Evolutionary conservation across 2,797 vertebrate genomes (phyloP).

Genomic region (Manis javanica): DNA sequence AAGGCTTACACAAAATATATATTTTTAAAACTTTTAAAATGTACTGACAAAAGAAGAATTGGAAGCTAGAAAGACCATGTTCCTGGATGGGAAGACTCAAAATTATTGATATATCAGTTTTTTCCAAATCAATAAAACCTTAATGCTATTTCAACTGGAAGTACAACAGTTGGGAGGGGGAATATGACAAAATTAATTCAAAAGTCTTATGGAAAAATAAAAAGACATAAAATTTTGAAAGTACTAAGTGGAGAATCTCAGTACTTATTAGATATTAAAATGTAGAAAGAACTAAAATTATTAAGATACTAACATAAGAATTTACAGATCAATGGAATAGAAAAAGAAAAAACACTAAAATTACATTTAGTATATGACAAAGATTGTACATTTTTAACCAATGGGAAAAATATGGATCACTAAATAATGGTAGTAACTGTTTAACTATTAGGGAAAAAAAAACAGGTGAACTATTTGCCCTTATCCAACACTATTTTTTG

Average conservation of each 20-base stretch:
- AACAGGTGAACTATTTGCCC: background rate
- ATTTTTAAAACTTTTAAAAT: slow-evolving; percentile 19
- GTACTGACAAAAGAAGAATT: background rate
- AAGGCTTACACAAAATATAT: background rate
- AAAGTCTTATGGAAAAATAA: background rate
- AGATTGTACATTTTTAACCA: slow-evolving; percentile 44
- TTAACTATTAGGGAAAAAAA: background rate
- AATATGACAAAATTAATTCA: background rate
- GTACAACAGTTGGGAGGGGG: background rate
- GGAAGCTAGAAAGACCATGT: background rate
- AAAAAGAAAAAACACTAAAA: slow-evolving; percentile 42
- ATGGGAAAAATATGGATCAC: background rate
- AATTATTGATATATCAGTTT: background rate
- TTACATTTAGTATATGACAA: slow-evolving; percentile 18
- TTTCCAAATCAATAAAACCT: slow-evolving; percentile 51
- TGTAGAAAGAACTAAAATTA: background rate
- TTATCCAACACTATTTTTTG: background rate
- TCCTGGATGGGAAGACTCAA: background rate
- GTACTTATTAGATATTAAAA: slow-evolving; percentile 46
- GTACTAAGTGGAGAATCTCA: background rate
- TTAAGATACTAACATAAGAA: background rate
- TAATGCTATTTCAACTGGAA: slow-evolving; percentile 45
- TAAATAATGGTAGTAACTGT: background rate
- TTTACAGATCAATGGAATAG: background rate
- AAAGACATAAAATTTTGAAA: slow-evolving; percentile 29